A percentile compares a stretch with the other conserved stretches of the same genome.
Conservation (phyloP, 2,113 vertebrate species). For the Phrynosoma blainvillii region DNA sequence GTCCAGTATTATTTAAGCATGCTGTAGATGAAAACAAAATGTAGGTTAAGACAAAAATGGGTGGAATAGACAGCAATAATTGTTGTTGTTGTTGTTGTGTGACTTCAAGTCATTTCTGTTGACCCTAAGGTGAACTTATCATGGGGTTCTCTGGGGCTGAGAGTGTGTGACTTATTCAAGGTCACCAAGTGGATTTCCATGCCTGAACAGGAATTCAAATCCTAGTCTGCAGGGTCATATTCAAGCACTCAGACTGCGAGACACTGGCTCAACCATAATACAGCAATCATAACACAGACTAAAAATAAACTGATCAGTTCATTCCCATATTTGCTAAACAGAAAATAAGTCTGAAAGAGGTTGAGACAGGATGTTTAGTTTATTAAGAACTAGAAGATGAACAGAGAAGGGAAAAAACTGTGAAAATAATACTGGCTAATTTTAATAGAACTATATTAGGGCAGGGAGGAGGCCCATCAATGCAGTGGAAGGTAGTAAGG, state of each 20-base stretch:
- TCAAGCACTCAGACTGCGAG: no score
- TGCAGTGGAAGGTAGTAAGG: background rate
- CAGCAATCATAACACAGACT: background rate
- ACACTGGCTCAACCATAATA: no score
- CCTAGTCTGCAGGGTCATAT: no score
- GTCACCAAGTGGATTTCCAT: no score
- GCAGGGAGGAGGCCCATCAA: background rate
- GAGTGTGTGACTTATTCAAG: no score
- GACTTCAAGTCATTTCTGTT: no score
- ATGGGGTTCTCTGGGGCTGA: no score
- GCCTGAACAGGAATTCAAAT: no score
- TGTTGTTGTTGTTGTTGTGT: no score
- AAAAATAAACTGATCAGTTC: background rate
- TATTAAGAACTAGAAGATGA: background rate
- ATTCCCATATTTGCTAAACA: background rate
- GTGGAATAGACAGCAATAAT: background rate
- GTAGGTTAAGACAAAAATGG: background rate
- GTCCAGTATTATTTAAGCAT: background rate
- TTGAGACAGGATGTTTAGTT: background rate
- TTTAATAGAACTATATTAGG: background rate
- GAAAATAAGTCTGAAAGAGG: background rate
- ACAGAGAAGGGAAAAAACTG: background rate
- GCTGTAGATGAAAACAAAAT: background rate
- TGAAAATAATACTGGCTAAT: background rate
- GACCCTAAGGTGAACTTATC: no score